A percentile compares a stretch with the other conserved stretches of the same genome.
Evolutionary conservation across 2,113 vertebrate species (phyloP).

Genomic region (Bos indicus): DNA sequence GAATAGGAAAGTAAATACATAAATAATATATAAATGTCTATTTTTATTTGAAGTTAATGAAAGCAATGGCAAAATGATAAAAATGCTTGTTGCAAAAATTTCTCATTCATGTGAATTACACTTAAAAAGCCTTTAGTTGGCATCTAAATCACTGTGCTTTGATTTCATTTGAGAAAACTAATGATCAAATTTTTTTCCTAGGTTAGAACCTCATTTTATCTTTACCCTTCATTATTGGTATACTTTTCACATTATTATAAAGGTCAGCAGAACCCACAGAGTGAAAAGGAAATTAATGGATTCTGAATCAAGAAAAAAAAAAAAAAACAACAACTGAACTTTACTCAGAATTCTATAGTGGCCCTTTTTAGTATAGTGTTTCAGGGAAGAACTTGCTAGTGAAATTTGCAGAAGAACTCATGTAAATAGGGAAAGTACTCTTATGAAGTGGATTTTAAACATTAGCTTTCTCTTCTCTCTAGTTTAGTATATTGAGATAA

Average conservation of each 20-base stretch:
- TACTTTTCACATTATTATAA: constrained; percentile 55
- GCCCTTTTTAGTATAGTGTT: constrained; percentile 33
- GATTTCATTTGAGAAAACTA: constrained; percentile 9
- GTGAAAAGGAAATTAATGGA: constrained; percentile 61
- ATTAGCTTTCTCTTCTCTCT: constrained; percentile 38
- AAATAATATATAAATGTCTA: not conserved
- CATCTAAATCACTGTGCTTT: not conserved
- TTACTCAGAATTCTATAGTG: constrained; percentile 72
- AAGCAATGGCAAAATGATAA: not conserved
- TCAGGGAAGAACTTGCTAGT: constrained; percentile 47
- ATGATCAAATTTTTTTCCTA: not conserved
- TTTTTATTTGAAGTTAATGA: not conserved
- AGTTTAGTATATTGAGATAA: constrained; percentile 25
- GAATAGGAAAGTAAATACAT: not conserved
- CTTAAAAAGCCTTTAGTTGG: not conserved
- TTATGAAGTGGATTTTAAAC: constrained; percentile 69
- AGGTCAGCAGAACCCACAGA: constrained; percentile 28
- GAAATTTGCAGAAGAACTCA: constrained; percentile 72
- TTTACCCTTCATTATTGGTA: constrained; percentile 29
- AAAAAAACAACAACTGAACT: constrained; percentile 55
- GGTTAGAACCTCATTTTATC: constrained; percentile 24
- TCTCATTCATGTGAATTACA: not conserved
- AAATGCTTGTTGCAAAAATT: not conserved
- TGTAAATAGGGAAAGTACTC: constrained; percentile 64
- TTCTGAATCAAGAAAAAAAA: constrained; percentile 55